Conservation (phyloP, 2,113 vertebrate species). For the Corvus hawaiiensis region DNA sequence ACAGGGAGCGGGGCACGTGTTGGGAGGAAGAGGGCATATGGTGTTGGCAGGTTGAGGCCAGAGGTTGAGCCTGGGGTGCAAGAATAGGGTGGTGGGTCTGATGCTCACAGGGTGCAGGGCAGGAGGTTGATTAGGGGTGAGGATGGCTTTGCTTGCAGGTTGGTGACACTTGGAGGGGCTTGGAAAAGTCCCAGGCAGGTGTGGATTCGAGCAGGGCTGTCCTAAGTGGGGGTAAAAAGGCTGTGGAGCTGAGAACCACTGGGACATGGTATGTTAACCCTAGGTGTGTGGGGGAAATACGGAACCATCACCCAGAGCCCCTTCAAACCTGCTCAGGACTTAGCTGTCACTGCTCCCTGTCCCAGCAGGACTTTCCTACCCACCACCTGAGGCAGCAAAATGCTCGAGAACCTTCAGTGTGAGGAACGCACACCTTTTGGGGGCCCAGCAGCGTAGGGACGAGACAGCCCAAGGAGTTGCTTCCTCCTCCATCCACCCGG, state of each 20-base stretch:
- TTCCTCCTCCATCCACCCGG: neutral
- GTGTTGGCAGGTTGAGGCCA: neutral
- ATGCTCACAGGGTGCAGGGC: accelerated
- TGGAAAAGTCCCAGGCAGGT: neutral
- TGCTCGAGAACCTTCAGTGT: neutral
- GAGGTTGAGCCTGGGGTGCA: neutral
- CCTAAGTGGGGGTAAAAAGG: neutral
- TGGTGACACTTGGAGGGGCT: neutral
- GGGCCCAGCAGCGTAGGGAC: neutral
- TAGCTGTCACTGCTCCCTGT: neutral
- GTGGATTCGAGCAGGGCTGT: neutral
- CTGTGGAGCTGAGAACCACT: neutral
- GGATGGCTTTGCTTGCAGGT: neutral
- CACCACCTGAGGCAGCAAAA: neutral
- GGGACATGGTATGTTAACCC: neutral
- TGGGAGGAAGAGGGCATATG: accelerated
- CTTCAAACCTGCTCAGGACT: neutral
- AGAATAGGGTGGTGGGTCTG: neutral
- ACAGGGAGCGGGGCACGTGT: accelerated
- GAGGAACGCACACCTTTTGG: accelerated
- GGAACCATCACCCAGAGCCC: neutral
- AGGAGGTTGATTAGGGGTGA: neutral
- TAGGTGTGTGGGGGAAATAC: accelerated
- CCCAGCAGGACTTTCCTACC: neutral
- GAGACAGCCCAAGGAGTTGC: neutral